A percentile compares a stretch with the other conserved stretches of the same genome.
Conservation (phyloP, 2,113 vertebrate genomes). For the Erythrocercus mccallii region DNA sequence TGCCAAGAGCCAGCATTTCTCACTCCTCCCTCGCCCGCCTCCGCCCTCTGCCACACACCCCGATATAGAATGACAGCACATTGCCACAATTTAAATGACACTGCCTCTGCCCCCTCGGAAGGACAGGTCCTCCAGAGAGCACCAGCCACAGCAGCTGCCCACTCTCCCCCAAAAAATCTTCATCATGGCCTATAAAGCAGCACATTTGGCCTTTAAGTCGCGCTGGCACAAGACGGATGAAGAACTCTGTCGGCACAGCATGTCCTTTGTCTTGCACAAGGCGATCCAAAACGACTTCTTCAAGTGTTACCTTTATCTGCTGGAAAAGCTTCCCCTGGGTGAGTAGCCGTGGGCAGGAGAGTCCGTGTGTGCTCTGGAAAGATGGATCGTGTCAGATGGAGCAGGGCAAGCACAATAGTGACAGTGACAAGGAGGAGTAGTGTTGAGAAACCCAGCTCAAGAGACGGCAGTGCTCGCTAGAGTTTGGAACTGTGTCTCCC, state of each 20-base stretch:
- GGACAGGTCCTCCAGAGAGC: slow-evolving; percentile 26
- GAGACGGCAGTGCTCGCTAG: background rate
- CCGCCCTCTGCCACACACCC: slow-evolving; percentile 32
- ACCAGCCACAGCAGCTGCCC: background rate
- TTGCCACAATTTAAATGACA: slow-evolving; percentile 59
- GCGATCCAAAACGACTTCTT: slow-evolving; percentile 90
- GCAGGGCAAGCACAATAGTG: background rate
- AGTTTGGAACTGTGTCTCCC: background rate
- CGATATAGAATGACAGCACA: slow-evolving; percentile 75
- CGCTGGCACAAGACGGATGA: slow-evolving; percentile 88
- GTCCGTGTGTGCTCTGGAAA: background rate
- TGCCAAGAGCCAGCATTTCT: slow-evolving; percentile 68
- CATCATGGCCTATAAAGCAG: slow-evolving; percentile 76
- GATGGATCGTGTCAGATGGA: accelerated
- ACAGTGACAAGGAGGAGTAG: background rate
- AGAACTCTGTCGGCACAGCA: slow-evolving; percentile 89
- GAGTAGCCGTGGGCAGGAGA: slow-evolving; percentile 63
- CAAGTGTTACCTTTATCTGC: slow-evolving; percentile 90
- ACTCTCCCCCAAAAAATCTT: background rate
- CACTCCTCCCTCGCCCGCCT: background rate
- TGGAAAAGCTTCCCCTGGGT: slow-evolving; percentile 90
- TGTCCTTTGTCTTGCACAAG: slow-evolving; percentile 90
- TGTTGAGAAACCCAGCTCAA: background rate
- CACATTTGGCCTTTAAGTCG: slow-evolving; percentile 85
- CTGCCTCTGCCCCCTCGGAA: slow-evolving; percentile 15